Conservation (phyloP, 1,140 invertebrate genomes). For the Heliothis virescens region DNA sequence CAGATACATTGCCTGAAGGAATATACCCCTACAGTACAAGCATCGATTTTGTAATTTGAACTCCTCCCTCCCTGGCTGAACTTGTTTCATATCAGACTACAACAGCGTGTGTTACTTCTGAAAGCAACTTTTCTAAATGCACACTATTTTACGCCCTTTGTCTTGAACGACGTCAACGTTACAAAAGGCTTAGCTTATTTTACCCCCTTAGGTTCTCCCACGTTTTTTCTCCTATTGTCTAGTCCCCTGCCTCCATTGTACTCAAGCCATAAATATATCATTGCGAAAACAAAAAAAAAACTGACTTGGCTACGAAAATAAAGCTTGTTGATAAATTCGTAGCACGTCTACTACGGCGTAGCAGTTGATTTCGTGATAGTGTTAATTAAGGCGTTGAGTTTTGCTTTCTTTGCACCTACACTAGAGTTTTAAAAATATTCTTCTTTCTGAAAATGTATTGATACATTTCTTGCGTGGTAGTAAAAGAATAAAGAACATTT, state of each 20-base stretch:
- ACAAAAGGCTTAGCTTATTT: neutral
- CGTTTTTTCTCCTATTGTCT: neutral
- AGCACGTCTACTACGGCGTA: conserved; percentile 42
- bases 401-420: conserved; percentile 19
- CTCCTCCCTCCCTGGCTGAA: conserved; percentile 16
- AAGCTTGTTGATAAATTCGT: conserved; percentile 34
- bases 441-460: too few species aligned
- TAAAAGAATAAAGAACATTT: too few species aligned
- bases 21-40: neutral
- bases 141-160: neutral
- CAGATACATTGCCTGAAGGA: neutral
- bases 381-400: conserved; percentile 30
- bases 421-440: neutral
- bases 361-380: conserved; percentile 42
- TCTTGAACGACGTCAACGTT: conserved; percentile 11
- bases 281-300: conserved; percentile 5
- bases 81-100: conserved; percentile 5
- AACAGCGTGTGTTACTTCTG: neutral
- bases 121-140: conserved; percentile 1
- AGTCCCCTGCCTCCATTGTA: conserved; percentile 1
- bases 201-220: neutral
- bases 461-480: too few species aligned
- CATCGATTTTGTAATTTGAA: conserved; percentile 44
- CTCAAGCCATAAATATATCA: conserved; percentile 19
- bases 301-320: conserved; percentile 16